These are phyloP conservation scores for Ceratoteleas bidentatus DNA, from an alignment of 1,140 invertebrate species.

Conservation along the genomic window DNA sequence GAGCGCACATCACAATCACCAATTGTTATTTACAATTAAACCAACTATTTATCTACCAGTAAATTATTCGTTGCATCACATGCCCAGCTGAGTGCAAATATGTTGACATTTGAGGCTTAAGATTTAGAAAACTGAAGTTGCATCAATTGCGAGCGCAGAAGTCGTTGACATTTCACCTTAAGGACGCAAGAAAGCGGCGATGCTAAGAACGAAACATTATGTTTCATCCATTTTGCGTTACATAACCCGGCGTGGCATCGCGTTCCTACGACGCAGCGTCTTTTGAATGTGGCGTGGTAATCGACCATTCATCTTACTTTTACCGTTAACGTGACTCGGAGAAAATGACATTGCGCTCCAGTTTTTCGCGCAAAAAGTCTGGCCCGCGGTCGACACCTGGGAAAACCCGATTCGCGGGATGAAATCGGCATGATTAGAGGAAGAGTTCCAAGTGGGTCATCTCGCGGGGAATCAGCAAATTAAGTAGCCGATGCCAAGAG, in stretches of 20 bases:
- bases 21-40: no score
- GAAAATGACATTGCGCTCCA: slow-evolving; percentile 50
- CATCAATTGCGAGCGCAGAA: no score
- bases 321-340: slow-evolving; percentile 50
- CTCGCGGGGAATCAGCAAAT: slow-evolving; percentile 4
- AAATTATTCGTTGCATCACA: no score
- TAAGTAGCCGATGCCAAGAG: slow-evolving; percentile 14
- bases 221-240: slow-evolving; percentile 4
- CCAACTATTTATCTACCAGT: no score
- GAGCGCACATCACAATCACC: no score
- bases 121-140: no score
- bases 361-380: slow-evolving; percentile 37
- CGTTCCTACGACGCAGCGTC: slow-evolving; percentile 3
- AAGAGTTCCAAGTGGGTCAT: slow-evolving; percentile 44
- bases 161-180: background rate
- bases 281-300: slow-evolving; percentile 28
- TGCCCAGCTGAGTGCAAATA: no score
- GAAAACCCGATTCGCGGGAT: slow-evolving; percentile 46
- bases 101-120: no score
- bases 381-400: background rate
- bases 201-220: no score
- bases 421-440: slow-evolving; percentile 47
- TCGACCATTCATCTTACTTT: slow-evolving; percentile 54
- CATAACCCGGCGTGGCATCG: slow-evolving; percentile 9
- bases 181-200: no score